These are phyloP conservation scores for Conus canariensis DNA, from an alignment of 2,888 invertebrate genomes.

Conservation along the genomic window DNA sequence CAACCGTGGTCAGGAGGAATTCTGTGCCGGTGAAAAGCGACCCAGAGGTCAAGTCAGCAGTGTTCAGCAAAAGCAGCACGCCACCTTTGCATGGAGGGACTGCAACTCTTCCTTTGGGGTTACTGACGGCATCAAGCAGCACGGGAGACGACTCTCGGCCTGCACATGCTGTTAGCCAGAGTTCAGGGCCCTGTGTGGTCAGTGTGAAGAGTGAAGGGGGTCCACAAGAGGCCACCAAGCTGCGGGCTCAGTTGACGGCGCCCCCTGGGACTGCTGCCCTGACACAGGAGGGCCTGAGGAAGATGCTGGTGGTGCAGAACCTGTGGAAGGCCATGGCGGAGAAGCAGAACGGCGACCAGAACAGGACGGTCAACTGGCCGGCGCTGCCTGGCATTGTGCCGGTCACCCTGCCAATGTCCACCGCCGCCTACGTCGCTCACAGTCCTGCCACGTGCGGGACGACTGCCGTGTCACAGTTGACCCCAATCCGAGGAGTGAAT, in stretches of 20 bases:
- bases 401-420: not conserved
- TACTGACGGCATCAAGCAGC: not conserved
- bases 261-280: not conserved
- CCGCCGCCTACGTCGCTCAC: not conserved
- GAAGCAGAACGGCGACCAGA: conserved; percentile 27
- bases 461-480: not conserved
- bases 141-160: not conserved
- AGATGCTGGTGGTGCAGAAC: conserved; percentile 10
- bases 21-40: not conserved
- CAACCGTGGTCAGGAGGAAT: not conserved
- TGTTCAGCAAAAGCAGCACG: not conserved
- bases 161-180: not conserved
- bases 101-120: not conserved
- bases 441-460: not conserved
- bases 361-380: not conserved
- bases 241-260: not conserved
- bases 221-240: not conserved
- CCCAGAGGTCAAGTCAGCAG: not conserved
- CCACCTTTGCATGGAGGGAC: not conserved
- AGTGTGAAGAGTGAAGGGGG: not conserved
- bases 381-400: not conserved
- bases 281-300: not conserved
- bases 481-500: not conserved
- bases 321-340: conserved; percentile 24
- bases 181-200: not conserved